Evolutionary conservation across 2,797 vertebrate genomes (phyloP).

Genomic region (Onychomys torridus): DNA sequence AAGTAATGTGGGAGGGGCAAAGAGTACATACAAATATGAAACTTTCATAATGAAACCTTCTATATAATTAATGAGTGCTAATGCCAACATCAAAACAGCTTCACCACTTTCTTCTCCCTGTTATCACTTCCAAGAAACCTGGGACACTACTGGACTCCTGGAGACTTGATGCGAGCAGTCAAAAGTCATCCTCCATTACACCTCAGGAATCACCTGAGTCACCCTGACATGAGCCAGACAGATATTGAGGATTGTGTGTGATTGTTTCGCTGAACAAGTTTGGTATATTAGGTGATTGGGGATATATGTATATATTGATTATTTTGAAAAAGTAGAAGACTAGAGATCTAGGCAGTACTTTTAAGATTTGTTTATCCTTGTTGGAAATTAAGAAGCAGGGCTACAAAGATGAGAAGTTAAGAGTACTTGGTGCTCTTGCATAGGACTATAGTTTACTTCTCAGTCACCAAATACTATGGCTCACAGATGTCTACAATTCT

Average conservation of each 20-base stretch:
- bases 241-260: neutral
- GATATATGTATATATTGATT: neutral
- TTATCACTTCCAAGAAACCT: neutral
- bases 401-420: neutral
- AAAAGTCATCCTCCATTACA: neutral
- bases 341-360: no score
- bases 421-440: neutral
- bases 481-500: neutral
- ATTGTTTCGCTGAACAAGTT: neutral
- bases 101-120: neutral
- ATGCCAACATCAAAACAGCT: neutral
- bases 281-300: neutral
- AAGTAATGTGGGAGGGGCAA: no score
- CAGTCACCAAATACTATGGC: no score
- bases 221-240: neutral
- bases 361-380: no score
- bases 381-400: neutral
- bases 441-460: neutral
- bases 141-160: neutral
- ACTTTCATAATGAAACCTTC: neutral
- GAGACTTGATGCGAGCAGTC: neutral
- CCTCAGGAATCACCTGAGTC: neutral
- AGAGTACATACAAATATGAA: neutral
- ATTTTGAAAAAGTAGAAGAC: neutral
- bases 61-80: neutral